Evolutionary conservation across 2,888 invertebrate genomes (phyloP).

Genomic region (Nephrocerus scutellatus): DNA sequence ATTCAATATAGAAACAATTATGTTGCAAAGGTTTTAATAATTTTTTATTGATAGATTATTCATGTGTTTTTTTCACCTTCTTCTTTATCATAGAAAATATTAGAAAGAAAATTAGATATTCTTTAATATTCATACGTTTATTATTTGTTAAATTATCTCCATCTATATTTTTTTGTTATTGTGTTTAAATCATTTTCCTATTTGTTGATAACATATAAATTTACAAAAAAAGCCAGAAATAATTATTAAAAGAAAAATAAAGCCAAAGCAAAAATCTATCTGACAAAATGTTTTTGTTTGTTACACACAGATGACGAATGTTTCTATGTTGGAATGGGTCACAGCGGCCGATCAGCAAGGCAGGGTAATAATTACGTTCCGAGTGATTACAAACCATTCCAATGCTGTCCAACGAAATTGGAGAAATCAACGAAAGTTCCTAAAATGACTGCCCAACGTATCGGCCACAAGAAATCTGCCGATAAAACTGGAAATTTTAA

Average conservation of each 20-base stretch:
- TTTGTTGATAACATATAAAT: conserved; percentile 21
- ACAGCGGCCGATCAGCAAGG: conserved; percentile 53
- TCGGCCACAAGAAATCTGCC: conserved; percentile 37
- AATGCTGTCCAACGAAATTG: conserved; percentile 85
- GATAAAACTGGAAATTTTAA: conserved; percentile 31
- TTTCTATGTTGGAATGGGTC: conserved; percentile 93
- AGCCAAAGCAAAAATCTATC: conserved; percentile 49
- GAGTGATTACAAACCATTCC: conserved; percentile 79
- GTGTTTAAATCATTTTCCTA: conserved; percentile 15
- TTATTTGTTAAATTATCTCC: conserved; percentile 11
- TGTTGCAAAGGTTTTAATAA: conserved; percentile 22
- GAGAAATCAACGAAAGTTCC: conserved; percentile 72
- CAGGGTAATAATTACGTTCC: conserved; percentile 42
- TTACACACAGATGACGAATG: conserved; percentile 86
- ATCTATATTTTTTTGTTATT: conserved; percentile 16
- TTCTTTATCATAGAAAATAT: neutral
- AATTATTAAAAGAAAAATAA: conserved; percentile 16
- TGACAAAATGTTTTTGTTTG: conserved; percentile 76
- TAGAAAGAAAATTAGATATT: conserved; percentile 1
- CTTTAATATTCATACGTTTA: conserved; percentile 5
- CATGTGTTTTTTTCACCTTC: conserved; percentile 1
- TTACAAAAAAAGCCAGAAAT: conserved; percentile 12
- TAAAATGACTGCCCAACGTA: conserved; percentile 57
- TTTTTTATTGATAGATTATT: conserved; percentile 10
- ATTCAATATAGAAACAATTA: conserved; percentile 13